Base-by-base conservation (phyloP, 2,888 invertebrate species). In the Zaprionus lineosus region DNA sequence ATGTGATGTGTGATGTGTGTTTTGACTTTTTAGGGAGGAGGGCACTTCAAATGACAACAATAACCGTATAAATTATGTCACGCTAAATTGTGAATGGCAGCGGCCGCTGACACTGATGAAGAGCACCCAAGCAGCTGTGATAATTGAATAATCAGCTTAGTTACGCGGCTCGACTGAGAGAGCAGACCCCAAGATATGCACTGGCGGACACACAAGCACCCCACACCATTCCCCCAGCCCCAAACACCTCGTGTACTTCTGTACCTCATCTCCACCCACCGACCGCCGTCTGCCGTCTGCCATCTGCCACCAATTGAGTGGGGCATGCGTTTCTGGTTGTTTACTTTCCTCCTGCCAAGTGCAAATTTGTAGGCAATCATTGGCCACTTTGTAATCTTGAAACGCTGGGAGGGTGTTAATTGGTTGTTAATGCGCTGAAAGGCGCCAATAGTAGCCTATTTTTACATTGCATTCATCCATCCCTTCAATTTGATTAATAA, bases 111-210 rank as follows among this genome's bases (percentile, higher is more conserved):
- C 51, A 52, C 62, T 67, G 61, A 67, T 67, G 78, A 69, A 64
- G 70, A 83, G 64, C 79, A 50, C 64, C 70, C 51, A 61, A 75
- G 58, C 62, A 61, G 78, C 82, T 74, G 85, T 63, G 64, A 76
- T 76, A 83, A 83, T 84, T 84, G 82, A 84, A 83, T 84, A 83
- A 83, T 78, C 72, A 73, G 83, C 84, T 72, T 72, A 39, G 61
- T 74, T 62, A 68, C 84, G 60, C 74, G 55, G 64, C 62, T 15
- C 48, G 53, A 44, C 63, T n/a, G n/a, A 62, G 59, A 46, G 50
- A 33, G 57, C 53, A n/a, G 53, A 61, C 61, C 70, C 52, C 70
- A 59, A 62, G 69, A 60, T 52, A 24, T 24, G 24, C 24, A 3
- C 8, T 8, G 24, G n/a, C 8, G 8, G 8, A 3, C 19, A 19